phyloP scores from a whole-genome alignment of 2,113 vertebrate genomes.

The Ifrita kowaldi region DNA sequence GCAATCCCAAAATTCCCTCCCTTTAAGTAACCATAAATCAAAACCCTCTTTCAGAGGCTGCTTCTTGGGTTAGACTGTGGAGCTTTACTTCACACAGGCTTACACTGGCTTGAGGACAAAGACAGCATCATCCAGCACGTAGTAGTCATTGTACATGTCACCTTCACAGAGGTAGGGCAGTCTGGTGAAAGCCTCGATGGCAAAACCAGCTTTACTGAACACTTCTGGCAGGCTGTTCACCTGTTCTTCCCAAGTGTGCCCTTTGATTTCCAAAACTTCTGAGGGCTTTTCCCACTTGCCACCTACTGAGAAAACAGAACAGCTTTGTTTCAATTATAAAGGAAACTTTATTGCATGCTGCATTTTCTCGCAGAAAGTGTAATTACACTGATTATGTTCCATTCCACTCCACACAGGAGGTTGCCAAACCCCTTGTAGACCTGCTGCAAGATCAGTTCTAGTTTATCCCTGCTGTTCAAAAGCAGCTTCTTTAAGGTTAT shows the following conservation, averaged over 20 bases:
- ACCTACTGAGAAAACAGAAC: slow-evolving; percentile 80
- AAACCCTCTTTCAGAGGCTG: slow-evolving; percentile 45
- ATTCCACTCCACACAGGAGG: neutral
- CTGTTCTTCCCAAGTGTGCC: slow-evolving; percentile 95
- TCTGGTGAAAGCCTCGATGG: slow-evolving; percentile 90
- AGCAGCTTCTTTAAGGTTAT: neutral
- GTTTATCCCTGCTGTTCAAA: neutral
- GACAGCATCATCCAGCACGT: slow-evolving; percentile 92
- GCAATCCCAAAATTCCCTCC: slow-evolving; percentile 54
- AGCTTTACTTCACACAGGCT: slow-evolving; percentile 6
- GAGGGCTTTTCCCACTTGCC: slow-evolving; percentile 93
- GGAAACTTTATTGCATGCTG: neutral
- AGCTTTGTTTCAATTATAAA: neutral
- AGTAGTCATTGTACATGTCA: slow-evolving; percentile 97
- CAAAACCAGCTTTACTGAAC: slow-evolving; percentile 85
- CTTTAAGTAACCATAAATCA: slow-evolving; percentile 16
- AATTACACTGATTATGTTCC: neutral
- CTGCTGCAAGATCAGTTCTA: neutral
- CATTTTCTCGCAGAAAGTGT: neutral
- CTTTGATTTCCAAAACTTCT: slow-evolving; percentile 83
- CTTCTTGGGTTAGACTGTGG: slow-evolving; percentile 28
- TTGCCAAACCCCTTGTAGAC: neutral
- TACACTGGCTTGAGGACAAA: slow-evolving; percentile 87
- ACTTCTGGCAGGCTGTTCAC: slow-evolving; percentile 87
- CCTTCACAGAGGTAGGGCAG: slow-evolving; percentile 97